Base-by-base conservation (phyloP, 2,797 vertebrate genomes). In the Phylloscopus collybita region DNA sequence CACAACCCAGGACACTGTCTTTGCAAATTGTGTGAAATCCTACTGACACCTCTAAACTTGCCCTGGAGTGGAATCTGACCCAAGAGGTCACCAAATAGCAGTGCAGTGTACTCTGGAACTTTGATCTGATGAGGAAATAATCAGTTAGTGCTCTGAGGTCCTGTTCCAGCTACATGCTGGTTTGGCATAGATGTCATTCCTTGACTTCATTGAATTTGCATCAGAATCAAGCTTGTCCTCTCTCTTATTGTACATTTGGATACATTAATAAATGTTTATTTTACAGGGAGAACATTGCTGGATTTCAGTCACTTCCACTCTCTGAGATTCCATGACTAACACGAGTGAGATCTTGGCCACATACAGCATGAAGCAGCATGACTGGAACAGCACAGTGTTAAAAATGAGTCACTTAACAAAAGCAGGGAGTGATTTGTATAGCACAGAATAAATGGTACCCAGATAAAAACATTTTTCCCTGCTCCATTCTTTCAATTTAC, bases 391-490 rank as follows among this genome's bases (percentile, higher is more conserved):
- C 34, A 74, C 8, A n/a, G 44, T 84, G 73, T 92, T 93, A 93
- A 94, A 94, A 92, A 84, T 86, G 29, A 96, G 57, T 97, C 87
- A 93, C 22, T 90, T 91, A 94, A 84, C 61, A 60, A 92, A 94
- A 70, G 34, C 72, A 89, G n/a, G 40, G 57, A 95, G 42, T 56
- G 47, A 82, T 94, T 92, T 82, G 59, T 22, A 86, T 10, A 80
- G 79, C 83, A 80, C 26, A 92, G 70, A 92, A 90, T 79, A 94
- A 93, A 89, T 66, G 50, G 47, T 73, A 86, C 10, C 16, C 42
- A 86, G 53, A n/a, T 83, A 92, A 92, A 97, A 92, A 84, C 73
- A 71, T 44, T 70, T 95, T 91, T 76, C 21, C 44, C 42, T 79
- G 21, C 10, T 87, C 62, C 32, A 45, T 82, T 65, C 10, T 67